Evolutionary conservation across 2,888 invertebrate genomes (phyloP).

Genomic region (Polydrusus pterygomalis): DNA sequence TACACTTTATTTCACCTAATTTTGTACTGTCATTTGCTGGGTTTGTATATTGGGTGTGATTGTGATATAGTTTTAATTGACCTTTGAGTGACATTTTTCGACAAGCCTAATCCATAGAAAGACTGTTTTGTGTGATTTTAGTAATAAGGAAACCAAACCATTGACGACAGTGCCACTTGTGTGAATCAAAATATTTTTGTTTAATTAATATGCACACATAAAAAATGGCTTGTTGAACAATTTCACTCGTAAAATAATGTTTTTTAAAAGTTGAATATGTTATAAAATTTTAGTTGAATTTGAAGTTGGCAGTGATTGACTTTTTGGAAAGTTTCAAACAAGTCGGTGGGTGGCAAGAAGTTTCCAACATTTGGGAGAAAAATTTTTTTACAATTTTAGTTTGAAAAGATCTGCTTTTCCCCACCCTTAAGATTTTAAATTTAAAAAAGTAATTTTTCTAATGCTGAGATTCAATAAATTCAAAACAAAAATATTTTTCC

Average conservation of each 20-base stretch:
- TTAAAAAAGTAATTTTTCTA: too few species aligned
- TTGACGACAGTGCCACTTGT: constrained; percentile 35
- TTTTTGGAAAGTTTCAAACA: too few species aligned
- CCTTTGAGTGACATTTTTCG: constrained; percentile 29
- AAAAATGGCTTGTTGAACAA: constrained; percentile 18
- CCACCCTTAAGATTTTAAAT: too few species aligned
- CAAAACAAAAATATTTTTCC: too few species aligned
- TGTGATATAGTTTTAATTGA: constrained; percentile 46
- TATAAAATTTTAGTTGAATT: background rate
- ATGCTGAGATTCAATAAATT: too few species aligned
- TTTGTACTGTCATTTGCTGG: constrained; percentile 41
- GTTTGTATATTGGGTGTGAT: constrained; percentile 38
- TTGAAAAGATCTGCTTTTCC: too few species aligned
- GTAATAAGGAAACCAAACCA: constrained; percentile 39
- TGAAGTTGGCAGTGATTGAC: background rate
- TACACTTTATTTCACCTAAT: constrained; percentile 10
- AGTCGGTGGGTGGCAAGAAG: too few species aligned
- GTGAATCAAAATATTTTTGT: constrained; percentile 18
- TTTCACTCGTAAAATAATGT: constrained; percentile 15
- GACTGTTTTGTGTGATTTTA: constrained; percentile 51
- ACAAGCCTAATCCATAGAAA: constrained; percentile 42
- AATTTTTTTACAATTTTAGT: too few species aligned
- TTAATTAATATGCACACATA: constrained; percentile 17
- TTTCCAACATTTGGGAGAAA: too few species aligned
- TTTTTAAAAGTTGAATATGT: background rate